Conservation (phyloP, 2,113 vertebrate species). For the Rhipidura dahli region DNA sequence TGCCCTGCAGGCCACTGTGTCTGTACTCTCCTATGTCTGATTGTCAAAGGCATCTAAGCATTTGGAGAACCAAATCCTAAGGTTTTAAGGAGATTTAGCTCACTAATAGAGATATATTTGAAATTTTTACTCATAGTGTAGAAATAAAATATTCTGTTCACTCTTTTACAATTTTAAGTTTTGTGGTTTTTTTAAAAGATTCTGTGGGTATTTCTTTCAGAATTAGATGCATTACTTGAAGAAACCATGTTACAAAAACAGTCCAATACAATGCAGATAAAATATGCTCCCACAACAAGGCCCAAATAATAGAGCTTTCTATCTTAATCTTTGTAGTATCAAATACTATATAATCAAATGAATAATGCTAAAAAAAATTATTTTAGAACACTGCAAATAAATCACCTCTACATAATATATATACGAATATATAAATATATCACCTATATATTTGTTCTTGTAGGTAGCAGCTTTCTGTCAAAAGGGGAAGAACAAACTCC, state of each 20-base stretch:
- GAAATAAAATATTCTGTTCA: background rate
- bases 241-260: constrained; percentile 13
- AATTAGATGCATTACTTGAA: background rate
- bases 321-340: background rate
- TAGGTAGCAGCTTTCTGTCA: background rate
- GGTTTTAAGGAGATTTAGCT: background rate
- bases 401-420: background rate
- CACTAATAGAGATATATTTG: background rate
- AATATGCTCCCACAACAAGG: background rate
- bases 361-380: background rate
- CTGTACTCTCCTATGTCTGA: rapidly evolving
- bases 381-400: background rate
- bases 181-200: background rate
- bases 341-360: background rate
- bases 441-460: background rate
- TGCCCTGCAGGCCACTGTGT: background rate
- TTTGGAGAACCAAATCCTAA: background rate
- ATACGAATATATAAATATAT: background rate
- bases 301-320: background rate
- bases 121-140: background rate
- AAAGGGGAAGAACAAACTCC: background rate
- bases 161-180: background rate
- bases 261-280: background rate
- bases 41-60: background rate
- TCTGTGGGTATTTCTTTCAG: background rate